Evolutionary conservation across 1,140 invertebrate genomes (phyloP).

Genomic region (Pectinophora gossypiella): DNA sequence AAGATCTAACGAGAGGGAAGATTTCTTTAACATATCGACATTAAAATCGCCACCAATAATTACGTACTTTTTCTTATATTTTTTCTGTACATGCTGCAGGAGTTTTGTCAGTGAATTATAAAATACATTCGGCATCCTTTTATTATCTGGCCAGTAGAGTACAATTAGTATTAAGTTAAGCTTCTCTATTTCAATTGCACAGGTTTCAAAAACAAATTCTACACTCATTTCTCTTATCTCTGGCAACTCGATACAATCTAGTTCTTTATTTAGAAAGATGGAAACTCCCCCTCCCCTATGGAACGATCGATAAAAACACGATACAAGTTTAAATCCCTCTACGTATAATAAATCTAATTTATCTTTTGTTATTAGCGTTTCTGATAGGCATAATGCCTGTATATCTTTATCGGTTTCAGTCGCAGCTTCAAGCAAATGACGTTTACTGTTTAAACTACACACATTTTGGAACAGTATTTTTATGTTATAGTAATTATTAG

Average conservation of each 20-base stretch:
- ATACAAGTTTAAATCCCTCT: not conserved
- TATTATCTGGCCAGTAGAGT: conserved; percentile 1
- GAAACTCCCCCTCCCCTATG: not conserved
- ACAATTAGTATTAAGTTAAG: not conserved
- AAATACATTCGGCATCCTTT: not conserved
- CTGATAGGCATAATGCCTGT: not conserved
- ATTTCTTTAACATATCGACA: not conserved
- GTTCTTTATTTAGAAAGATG: not conserved
- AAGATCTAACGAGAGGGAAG: not conserved
- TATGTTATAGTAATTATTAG: too few species aligned
- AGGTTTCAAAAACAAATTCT: not conserved
- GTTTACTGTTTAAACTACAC: not conserved
- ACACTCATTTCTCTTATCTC: not conserved
- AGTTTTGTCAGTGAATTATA: not conserved
- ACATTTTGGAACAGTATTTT: conserved; percentile 4
- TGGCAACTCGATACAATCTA: not conserved
- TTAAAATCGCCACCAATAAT: conserved; percentile 6
- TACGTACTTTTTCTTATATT: conserved; percentile 5
- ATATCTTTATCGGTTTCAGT: too few species aligned
- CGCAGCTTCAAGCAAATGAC: not conserved
- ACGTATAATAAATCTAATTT: not conserved
- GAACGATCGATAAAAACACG: not conserved
- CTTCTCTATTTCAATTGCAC: not conserved
- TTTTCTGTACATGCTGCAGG: not conserved
- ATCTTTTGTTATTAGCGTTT: not conserved